These are phyloP conservation scores for Lepeophtheirus nordmannii DNA, from an alignment of 2,888 invertebrate genomes.

Conservation along the genomic window DNA sequence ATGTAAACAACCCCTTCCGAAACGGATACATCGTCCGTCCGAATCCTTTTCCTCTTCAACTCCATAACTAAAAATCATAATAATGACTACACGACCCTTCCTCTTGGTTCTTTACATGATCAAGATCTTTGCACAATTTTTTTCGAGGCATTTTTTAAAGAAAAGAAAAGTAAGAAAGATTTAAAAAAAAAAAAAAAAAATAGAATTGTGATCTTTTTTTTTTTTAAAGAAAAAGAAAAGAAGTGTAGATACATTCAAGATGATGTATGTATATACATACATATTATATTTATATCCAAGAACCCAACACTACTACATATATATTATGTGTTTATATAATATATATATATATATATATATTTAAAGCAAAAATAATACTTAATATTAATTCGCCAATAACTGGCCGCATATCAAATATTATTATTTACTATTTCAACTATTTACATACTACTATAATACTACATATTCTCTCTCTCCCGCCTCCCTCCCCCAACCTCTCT, in stretches of 20 bases:
- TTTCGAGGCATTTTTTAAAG: background rate
- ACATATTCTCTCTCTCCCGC: too few species aligned
- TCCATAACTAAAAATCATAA: background rate
- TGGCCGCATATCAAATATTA: too few species aligned
- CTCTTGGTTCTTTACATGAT: background rate
- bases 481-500: too few species aligned
- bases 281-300: background rate
- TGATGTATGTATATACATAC: background rate
- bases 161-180: background rate
- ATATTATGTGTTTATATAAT: background rate
- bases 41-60: background rate
- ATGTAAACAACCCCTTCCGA: background rate
- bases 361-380: too few species aligned
- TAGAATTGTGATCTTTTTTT: background rate
- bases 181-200: background rate
- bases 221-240: too few species aligned
- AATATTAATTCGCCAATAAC: too few species aligned
- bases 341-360: background rate
- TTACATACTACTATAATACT: too few species aligned
- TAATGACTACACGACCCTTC: background rate
- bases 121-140: background rate
- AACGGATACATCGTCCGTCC: background rate
- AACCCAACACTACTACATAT: too few species aligned
- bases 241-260: background rate
- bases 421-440: too few species aligned